A percentile compares a stretch with the other conserved stretches of the same genome.
phyloP scores from a whole-genome alignment of 2,113 vertebrate species.

The Struthidea cinerea region DNA sequence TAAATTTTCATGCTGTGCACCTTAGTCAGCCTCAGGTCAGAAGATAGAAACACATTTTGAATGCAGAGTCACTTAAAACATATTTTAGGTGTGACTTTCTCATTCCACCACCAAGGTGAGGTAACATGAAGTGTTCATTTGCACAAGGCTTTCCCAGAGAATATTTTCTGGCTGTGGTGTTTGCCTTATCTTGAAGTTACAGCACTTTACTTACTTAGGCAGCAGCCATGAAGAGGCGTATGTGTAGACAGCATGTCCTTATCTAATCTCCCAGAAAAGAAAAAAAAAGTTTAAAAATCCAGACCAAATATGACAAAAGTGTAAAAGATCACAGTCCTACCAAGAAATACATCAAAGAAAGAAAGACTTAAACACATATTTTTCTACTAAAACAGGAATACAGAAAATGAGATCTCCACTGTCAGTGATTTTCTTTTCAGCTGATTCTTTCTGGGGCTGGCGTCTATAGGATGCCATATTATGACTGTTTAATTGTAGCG shows the following conservation, averaged over 20 bases:
- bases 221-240: background rate
- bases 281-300: background rate
- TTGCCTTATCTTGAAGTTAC: background rate
- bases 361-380: background rate
- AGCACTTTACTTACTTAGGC: background rate
- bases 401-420: background rate
- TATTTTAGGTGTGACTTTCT: background rate
- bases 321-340: background rate
- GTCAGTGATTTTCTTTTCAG: conserved; percentile 35
- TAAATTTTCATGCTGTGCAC: background rate
- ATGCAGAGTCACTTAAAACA: background rate
- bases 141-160: background rate
- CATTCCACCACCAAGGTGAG: background rate
- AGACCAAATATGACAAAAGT: background rate
- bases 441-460: conserved; percentile 37
- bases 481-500: conserved; percentile 65
- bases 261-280: background rate
- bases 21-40: background rate
- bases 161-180: background rate
- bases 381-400: conserved; percentile 12
- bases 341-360: background rate
- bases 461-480: conserved; percentile 44
- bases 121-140: background rate
- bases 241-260: background rate
- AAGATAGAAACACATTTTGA: background rate